These are phyloP conservation scores for Mus spretus DNA, from an alignment of 2,797 vertebrate genomes.

Conservation along the genomic window DNA sequence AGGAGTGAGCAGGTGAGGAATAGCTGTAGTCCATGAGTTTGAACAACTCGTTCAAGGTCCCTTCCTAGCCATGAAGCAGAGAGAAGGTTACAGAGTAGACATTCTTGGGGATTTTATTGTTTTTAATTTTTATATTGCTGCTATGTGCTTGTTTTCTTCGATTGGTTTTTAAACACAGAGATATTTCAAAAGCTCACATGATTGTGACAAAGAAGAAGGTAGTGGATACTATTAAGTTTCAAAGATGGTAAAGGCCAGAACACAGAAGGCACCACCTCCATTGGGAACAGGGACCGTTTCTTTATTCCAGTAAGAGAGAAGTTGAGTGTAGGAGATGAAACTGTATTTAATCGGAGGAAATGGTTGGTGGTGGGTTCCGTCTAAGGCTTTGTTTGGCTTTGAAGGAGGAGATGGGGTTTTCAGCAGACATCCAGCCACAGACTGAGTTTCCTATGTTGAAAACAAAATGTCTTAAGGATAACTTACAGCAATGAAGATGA, in stretches of 20 bases:
- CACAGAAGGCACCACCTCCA: neutral
- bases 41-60: neutral
- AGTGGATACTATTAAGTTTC: neutral
- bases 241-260: neutral
- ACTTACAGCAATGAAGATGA: neutral
- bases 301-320: neutral
- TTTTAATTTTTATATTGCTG: neutral
- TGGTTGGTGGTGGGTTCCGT: neutral
- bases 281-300: neutral
- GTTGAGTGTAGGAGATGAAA: neutral
- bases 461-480: neutral
- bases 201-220: neutral
- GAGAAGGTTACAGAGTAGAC: no score
- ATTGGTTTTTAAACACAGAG: neutral
- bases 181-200: neutral
- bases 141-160: neutral
- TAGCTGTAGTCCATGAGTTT: neutral
- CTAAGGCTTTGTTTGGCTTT: neutral
- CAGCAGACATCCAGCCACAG: neutral
- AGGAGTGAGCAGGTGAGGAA: neutral
- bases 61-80: neutral
- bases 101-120: neutral
- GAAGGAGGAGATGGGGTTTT: neutral
- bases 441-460: neutral
- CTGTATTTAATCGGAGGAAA: neutral